A percentile compares a stretch with the other conserved stretches of the same genome.
These are phyloP conservation scores for Heterocephalus glaber DNA, from an alignment of 2,113 vertebrate genomes.

Conservation along the genomic window DNA sequence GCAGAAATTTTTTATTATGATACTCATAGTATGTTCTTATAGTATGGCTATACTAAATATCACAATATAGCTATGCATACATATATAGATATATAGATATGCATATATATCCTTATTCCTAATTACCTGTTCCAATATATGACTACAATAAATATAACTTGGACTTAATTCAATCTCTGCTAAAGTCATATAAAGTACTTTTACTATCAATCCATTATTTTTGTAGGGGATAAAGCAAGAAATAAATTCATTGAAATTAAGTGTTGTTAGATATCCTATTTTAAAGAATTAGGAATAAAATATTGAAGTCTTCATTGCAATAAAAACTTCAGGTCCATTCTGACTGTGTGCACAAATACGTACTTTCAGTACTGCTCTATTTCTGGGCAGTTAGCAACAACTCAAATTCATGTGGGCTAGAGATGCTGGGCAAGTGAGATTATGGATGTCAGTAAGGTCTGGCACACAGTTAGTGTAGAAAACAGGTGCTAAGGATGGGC, in stretches of 20 bases:
- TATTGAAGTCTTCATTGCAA: not conserved
- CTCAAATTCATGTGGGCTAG: not conserved
- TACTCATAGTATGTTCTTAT: not conserved
- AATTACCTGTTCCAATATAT: not conserved
- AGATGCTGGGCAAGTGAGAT: not conserved
- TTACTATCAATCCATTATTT: not conserved
- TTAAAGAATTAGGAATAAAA: constrained; percentile 1
- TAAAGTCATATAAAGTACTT: constrained; percentile 27
- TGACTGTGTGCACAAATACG: not conserved
- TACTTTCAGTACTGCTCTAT: not conserved
- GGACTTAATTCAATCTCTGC: constrained; percentile 29
- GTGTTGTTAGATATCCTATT: not conserved
- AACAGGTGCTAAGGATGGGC: not conserved
- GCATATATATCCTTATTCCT: not conserved
- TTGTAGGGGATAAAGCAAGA: not conserved
- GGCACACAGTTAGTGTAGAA: not conserved
- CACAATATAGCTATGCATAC: not conserved
- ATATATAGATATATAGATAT: too few relatives aligned
- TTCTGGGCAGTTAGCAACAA: not conserved
- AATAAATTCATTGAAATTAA: constrained; percentile 20
- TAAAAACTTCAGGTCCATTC: not conserved
- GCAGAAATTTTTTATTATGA: not conserved
- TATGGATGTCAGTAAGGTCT: not conserved
- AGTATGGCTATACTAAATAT: not conserved
- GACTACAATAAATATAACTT: not conserved